phyloP scores from a whole-genome alignment of 1,140 invertebrate species.

The Bombus waltoni region DNA sequence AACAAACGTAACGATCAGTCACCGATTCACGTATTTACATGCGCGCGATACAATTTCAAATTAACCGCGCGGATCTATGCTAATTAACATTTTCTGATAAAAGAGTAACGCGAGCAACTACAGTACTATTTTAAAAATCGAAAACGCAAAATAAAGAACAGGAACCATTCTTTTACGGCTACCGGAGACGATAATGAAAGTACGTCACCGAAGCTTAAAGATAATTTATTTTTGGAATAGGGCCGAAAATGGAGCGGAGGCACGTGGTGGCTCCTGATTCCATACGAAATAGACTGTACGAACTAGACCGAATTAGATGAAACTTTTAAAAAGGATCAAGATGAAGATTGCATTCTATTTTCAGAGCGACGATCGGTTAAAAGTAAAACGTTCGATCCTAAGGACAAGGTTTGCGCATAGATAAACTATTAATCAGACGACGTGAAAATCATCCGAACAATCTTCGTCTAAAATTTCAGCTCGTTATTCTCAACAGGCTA shows the following conservation, averaged over 20 bases:
- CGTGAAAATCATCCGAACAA: neutral
- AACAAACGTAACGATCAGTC: conserved; percentile 8
- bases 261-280: conserved; percentile 31
- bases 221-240: conserved; percentile 48
- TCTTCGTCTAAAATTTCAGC: neutral
- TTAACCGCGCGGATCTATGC: too few species aligned
- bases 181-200: conserved; percentile 1
- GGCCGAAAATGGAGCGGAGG: conserved; percentile 34
- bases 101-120: neutral
- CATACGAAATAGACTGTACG: conserved; percentile 51
- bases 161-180: neutral
- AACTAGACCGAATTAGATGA: conserved; percentile 59
- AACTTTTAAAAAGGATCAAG: conserved; percentile 63
- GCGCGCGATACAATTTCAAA: too few species aligned
- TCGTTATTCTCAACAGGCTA: neutral
- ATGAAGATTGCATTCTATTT: conserved; percentile 56
- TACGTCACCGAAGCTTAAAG: conserved; percentile 13
- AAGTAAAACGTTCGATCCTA: conserved; percentile 46
- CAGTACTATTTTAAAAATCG: neutral
- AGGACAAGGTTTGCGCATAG: conserved; percentile 43
- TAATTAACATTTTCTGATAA: neutral
- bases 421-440: conserved; percentile 29
- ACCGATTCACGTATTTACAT: neutral
- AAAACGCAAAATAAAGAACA: neutral
- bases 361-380: conserved; percentile 14